Percentiles rank a stretch among this genome's conserved stretches.
Evolutionary conservation across 2,797 vertebrate species (phyloP).

Genomic region (Mastacembelus armatus): DNA sequence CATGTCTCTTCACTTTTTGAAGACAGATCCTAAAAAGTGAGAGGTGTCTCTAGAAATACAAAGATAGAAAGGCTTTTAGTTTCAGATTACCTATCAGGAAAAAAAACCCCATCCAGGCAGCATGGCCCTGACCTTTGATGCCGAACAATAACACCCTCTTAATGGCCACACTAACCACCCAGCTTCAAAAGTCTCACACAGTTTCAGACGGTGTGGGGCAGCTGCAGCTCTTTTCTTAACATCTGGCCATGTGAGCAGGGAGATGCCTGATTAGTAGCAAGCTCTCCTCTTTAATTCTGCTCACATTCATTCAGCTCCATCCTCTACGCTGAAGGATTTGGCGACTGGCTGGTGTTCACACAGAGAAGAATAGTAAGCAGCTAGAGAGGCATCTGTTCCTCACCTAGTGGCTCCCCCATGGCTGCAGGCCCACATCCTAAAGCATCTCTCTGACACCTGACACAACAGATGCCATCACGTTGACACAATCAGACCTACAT

Average conservation of each 20-base stretch:
- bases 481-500: constrained; percentile 46
- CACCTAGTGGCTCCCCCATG: constrained; percentile 51
- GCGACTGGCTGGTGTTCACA: constrained; percentile 33
- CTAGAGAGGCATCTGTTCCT: constrained; percentile 64
- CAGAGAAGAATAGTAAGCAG: constrained; percentile 66
- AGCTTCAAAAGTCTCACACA: constrained; percentile 16
- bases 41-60: constrained; percentile 42
- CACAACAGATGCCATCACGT: constrained; percentile 60
- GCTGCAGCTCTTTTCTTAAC: constrained; percentile 36
- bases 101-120: constrained; percentile 4
- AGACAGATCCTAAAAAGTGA: constrained; percentile 26
- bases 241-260: constrained; percentile 48
- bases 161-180: constrained; percentile 46
- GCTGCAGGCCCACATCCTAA: constrained; percentile 58
- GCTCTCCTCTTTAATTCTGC: constrained; percentile 32
- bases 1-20: constrained; percentile 25
- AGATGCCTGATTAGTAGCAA: constrained; percentile 49
- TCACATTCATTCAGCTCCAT: constrained; percentile 48
- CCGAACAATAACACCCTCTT: constrained; percentile 32
- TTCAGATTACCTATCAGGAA: constrained; percentile 31
- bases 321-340: constrained; percentile 27
- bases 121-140: constrained; percentile 25
- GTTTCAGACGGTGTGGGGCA: constrained; percentile 1
- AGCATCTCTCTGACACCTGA: constrained; percentile 58
- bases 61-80: constrained; percentile 31